Percentiles rank a stretch among this genome's conserved stretches.
phyloP scores from a whole-genome alignment of 2,888 invertebrate species.

The Laothoe populi region DNA sequence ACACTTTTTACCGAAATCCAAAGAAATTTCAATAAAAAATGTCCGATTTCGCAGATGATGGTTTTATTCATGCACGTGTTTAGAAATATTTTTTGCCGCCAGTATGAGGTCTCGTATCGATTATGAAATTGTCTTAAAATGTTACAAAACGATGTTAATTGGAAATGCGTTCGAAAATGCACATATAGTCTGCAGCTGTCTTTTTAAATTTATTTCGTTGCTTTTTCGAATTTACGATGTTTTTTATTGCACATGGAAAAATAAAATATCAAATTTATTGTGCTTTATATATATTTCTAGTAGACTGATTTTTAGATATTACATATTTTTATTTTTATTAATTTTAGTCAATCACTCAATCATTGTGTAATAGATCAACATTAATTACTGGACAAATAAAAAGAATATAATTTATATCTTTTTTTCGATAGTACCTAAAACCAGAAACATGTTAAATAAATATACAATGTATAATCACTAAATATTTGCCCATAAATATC shows the following conservation, averaged over 20 bases:
- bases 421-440: too few species aligned
- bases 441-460: too few species aligned
- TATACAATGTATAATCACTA: too few species aligned
- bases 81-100: constrained; percentile 49
- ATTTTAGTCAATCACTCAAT: neutral
- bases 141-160: constrained; percentile 58
- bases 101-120: constrained; percentile 59
- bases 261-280: neutral
- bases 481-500: too few species aligned
- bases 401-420: too few species aligned
- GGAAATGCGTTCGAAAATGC: constrained; percentile 59
- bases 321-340: too few species aligned
- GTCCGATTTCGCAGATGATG: constrained; percentile 81
- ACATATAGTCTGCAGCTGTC: constrained; percentile 51
- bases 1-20: constrained; percentile 60
- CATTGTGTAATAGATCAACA: neutral
- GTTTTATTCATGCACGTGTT: constrained; percentile 83
- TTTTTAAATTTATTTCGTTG: constrained; percentile 43
- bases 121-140: constrained; percentile 61
- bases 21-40: constrained; percentile 75
- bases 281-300: too few species aligned
- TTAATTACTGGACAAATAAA: too few species aligned
- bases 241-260: constrained; percentile 9
- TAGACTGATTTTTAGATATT: too few species aligned
- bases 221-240: constrained; percentile 4